Conservation (phyloP, 2,888 invertebrate genomes). For the Prosopocoilus inquinatus region DNA sequence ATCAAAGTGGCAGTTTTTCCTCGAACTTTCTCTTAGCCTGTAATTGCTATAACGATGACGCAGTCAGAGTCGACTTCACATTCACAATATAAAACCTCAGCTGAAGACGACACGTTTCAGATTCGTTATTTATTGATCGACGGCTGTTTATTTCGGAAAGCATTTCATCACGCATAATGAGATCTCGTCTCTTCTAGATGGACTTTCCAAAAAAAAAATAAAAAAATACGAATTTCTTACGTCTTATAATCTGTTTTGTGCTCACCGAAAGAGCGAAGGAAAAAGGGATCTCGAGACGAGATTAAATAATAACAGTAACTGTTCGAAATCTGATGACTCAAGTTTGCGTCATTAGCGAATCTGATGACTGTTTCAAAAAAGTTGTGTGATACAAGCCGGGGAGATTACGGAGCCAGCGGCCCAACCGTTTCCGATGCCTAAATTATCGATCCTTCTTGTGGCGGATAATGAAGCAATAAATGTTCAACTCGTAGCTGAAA, state of each 20-base stretch:
- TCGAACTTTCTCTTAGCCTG: not conserved
- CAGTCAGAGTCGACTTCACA: too few relatives aligned
- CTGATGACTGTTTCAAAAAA: conserved; percentile 40
- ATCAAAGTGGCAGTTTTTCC: conserved; percentile 1
- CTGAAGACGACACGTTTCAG: too few relatives aligned
- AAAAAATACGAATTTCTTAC: too few relatives aligned
- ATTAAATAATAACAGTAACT: conserved; percentile 7
- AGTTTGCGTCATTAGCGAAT: conserved; percentile 41
- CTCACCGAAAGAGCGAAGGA: not conserved
- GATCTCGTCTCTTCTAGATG: conserved; percentile 7
- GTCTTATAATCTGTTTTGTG: too few relatives aligned
- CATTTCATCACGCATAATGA: conserved; percentile 1
- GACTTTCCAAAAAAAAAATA: too few relatives aligned
- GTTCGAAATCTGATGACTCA: conserved; percentile 37
- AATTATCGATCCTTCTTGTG: conserved; percentile 29
- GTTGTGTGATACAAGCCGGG: conserved; percentile 32
- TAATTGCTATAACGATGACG: too few relatives aligned
- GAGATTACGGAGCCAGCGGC: conserved; percentile 27
- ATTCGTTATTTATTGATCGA: too few relatives aligned
- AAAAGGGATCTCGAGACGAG: not conserved
- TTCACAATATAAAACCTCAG: too few relatives aligned
- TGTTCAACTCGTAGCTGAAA: conserved; percentile 41
- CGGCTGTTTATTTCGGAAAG: not conserved
- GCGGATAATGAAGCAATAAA: conserved; percentile 38
- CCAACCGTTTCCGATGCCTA: conserved; percentile 26